phyloP scores from a whole-genome alignment of 2,113 vertebrate genomes.

The Bothrops jararaca region DNA sequence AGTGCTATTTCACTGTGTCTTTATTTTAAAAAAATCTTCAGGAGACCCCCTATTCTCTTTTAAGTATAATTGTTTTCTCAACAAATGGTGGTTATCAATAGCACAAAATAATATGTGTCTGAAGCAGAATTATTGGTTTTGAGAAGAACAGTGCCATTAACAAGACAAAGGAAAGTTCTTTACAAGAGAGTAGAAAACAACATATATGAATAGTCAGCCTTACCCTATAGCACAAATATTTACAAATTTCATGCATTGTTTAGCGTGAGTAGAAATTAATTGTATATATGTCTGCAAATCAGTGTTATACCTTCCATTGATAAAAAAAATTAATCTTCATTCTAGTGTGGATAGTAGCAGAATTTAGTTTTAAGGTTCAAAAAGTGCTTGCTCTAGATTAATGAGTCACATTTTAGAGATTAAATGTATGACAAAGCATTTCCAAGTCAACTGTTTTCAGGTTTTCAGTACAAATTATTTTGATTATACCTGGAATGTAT shows the following conservation, averaged over 20 bases:
- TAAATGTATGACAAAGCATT: conserved; percentile 28
- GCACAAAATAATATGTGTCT: conserved; percentile 9
- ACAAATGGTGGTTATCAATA: not conserved
- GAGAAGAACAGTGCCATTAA: not conserved
- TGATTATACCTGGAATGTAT: conserved; percentile 25
- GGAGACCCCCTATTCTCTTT: not conserved
- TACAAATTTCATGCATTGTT: not conserved
- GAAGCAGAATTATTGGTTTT: conserved; percentile 30
- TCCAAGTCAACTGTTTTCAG: conserved; percentile 26
- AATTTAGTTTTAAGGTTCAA: conserved; percentile 21
- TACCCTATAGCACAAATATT: not conserved
- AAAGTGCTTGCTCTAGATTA: conserved; percentile 35
- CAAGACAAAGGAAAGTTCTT: not conserved
- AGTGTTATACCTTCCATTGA: not conserved
- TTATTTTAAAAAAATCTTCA: not conserved
- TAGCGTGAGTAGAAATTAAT: not conserved
- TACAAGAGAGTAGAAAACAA: not conserved
- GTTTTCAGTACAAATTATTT: not conserved
- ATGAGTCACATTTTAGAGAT: conserved; percentile 23
- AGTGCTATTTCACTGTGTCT: not conserved
- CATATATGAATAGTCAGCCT: not conserved
- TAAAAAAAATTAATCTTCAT: conserved; percentile 24
- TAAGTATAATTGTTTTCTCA: not conserved
- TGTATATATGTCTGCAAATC: not conserved
- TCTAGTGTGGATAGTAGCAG: conserved; percentile 19